Conservation (phyloP, 2,113 vertebrate genomes). For the Charadrius vociferus region DNA sequence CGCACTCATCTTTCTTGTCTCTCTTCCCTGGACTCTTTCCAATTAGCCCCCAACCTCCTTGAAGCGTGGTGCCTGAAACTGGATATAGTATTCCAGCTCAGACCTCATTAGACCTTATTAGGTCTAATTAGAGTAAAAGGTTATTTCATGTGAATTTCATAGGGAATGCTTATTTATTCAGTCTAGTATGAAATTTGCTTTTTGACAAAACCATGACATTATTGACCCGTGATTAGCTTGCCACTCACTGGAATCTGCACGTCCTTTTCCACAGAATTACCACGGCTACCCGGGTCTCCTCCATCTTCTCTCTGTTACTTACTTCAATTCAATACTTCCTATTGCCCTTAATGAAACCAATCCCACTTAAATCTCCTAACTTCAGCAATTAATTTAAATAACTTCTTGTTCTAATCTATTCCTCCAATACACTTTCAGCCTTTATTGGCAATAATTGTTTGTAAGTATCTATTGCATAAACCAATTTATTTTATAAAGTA, state of each 20-base stretch:
- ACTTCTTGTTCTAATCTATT: not conserved
- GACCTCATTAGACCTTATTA: not conserved
- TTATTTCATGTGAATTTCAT: constrained; percentile 13
- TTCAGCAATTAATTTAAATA: not conserved
- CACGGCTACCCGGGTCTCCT: not conserved
- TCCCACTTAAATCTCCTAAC: not conserved
- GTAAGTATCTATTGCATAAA: not conserved
- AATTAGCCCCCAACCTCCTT: not conserved
- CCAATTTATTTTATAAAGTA: not conserved
- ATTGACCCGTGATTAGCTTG: not conserved
- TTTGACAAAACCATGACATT: not conserved
- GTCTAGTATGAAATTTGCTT: not conserved
- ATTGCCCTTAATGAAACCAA: not conserved
- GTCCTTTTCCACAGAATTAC: not conserved
- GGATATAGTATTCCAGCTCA: not conserved
- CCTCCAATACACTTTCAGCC: not conserved
- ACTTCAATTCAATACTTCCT: not conserved
- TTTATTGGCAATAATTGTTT: not conserved
- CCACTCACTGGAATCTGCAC: not conserved
- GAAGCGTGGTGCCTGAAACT: constrained; percentile 1
- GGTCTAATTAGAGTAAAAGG: constrained; percentile 1
- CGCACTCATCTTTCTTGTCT: constrained; percentile 47
- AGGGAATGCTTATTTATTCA: constrained; percentile 5
- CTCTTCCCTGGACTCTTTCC: constrained; percentile 15
- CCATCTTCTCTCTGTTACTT: not conserved